Percentiles rank a stretch among this genome's conserved stretches.
phyloP scores from a whole-genome alignment of 2,888 invertebrate genomes.

The Lasioglossum figueresi region DNA sequence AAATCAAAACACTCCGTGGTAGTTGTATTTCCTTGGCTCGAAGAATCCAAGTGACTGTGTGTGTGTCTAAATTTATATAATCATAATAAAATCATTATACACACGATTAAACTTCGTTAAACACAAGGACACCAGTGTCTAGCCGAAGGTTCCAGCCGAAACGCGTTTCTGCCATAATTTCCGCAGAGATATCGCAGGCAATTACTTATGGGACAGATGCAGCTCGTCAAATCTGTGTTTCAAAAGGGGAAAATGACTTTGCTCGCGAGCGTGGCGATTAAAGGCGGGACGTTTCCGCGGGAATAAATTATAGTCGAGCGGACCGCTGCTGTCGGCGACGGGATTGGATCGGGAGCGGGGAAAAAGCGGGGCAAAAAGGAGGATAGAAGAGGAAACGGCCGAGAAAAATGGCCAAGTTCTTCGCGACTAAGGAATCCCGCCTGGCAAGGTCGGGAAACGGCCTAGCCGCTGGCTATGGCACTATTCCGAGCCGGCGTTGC shows the following conservation, averaged over 20 bases:
- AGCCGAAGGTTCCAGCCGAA: not conserved
- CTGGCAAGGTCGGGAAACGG: slow-evolving; percentile 80
- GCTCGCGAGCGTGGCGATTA: slow-evolving; percentile 32
- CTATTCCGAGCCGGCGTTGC: slow-evolving; percentile 52
- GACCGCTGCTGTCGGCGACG: slow-evolving; percentile 4
- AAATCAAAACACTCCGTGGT: no score
- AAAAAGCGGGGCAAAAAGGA: slow-evolving; percentile 43
- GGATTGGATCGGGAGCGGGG: slow-evolving; percentile 24
- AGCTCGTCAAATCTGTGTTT: not conserved
- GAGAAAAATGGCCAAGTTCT: slow-evolving; percentile 71
- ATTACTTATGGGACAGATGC: not conserved
- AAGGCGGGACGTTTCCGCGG: slow-evolving; percentile 9
- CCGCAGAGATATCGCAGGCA: not conserved
- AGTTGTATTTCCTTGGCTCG: no score
- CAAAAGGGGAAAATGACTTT: slow-evolving; percentile 15
- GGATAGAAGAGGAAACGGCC: slow-evolving; percentile 56
- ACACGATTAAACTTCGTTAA: no score
- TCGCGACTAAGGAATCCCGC: slow-evolving; percentile 78
- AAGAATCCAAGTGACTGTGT: no score
- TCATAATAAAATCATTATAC: no score
- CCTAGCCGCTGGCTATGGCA: slow-evolving; percentile 77
- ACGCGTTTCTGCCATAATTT: not conserved
- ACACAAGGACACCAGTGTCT: not conserved
- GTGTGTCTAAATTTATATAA: no score
- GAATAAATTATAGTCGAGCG: slow-evolving; percentile 36